A percentile compares a stretch with the other conserved stretches of the same genome.
These are phyloP conservation scores for Chrysogorgia sp. DNA, from an alignment of 92 coral and sea anemone species.

Conservation along the genomic window DNA sequence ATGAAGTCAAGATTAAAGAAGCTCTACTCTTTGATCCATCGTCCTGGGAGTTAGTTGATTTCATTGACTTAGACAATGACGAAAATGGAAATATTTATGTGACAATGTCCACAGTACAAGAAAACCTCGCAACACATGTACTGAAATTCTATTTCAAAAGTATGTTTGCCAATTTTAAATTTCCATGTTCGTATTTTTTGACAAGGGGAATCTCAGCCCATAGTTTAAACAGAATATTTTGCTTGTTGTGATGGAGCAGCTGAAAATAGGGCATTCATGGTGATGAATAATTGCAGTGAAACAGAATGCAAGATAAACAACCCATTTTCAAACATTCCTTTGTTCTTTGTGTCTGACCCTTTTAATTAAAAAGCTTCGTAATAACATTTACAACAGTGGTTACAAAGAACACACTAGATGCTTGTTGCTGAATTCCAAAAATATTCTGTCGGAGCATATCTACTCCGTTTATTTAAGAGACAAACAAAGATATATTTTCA, in stretches of 20 bases:
- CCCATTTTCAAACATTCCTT: no score
- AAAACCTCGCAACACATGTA: slow-evolving; percentile 59
- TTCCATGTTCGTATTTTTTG: slow-evolving; percentile 60
- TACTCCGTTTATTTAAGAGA: slow-evolving; percentile 54
- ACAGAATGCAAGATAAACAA: no score
- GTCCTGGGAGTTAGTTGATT: slow-evolving; percentile 63
- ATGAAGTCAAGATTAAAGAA: slow-evolving; percentile 62
- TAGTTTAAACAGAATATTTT: no score
- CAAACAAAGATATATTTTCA: slow-evolving; percentile 40
- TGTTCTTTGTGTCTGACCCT: slow-evolving; percentile 63
- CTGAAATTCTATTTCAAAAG: slow-evolving; percentile 60
- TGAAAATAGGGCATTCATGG: slow-evolving; percentile 57
- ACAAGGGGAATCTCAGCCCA: slow-evolving; percentile 57
- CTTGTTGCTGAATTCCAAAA: slow-evolving; percentile 10
- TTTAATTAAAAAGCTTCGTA: slow-evolving; percentile 58
- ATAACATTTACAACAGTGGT: slow-evolving; percentile 60
- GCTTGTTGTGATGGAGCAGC: slow-evolving; percentile 69
- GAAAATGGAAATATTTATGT: slow-evolving; percentile 14
- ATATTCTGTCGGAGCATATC: slow-evolving; percentile 62
- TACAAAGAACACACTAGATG: slow-evolving; percentile 51
- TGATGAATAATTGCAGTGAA: slow-evolving; percentile 54
- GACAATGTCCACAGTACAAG: no score
- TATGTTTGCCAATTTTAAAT: slow-evolving; percentile 57
- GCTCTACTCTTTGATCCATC: no score
- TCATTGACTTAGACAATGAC: slow-evolving; percentile 55